Percentiles rank a stretch among this genome's conserved stretches.
These are phyloP conservation scores for Himalopsyche japonica DNA, from an alignment of 2,888 invertebrate genomes.

Conservation along the genomic window DNA sequence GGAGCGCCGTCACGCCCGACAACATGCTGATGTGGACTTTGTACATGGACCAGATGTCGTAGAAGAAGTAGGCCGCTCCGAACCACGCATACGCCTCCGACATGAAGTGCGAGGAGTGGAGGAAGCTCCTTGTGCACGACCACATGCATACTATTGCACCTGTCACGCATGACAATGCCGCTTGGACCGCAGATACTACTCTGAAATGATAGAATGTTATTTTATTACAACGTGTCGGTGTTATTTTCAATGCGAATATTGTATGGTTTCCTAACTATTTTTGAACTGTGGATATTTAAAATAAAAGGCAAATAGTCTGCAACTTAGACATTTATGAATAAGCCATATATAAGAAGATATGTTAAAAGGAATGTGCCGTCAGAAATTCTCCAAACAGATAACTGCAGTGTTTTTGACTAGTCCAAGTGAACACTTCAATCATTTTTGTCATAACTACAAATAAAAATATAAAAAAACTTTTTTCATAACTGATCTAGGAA, in stretches of 20 bases:
- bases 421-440: no score
- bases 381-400: no score
- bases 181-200: slow-evolving; percentile 73
- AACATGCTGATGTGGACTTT: slow-evolving; percentile 58
- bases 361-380: no score
- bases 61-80: slow-evolving; percentile 77
- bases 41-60: slow-evolving; percentile 82
- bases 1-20: slow-evolving; percentile 7
- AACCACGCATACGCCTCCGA: slow-evolving; percentile 81
- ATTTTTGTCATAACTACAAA: no score
- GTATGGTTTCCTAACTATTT: background rate
- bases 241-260: background rate
- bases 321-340: no score
- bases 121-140: slow-evolving; percentile 70
- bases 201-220: slow-evolving; percentile 49
- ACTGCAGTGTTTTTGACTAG: no score
- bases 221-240: background rate
- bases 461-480: no score
- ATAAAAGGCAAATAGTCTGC: no score
- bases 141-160: slow-evolving; percentile 68
- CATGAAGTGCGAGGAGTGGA: slow-evolving; percentile 70
- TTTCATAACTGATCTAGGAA: no score
- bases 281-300: no score
- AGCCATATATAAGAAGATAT: no score
- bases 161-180: slow-evolving; percentile 67